These are phyloP conservation scores for Stegodyphus mimosarum DNA, from an alignment of 1,140 invertebrate genomes.

Conservation along the genomic window DNA sequence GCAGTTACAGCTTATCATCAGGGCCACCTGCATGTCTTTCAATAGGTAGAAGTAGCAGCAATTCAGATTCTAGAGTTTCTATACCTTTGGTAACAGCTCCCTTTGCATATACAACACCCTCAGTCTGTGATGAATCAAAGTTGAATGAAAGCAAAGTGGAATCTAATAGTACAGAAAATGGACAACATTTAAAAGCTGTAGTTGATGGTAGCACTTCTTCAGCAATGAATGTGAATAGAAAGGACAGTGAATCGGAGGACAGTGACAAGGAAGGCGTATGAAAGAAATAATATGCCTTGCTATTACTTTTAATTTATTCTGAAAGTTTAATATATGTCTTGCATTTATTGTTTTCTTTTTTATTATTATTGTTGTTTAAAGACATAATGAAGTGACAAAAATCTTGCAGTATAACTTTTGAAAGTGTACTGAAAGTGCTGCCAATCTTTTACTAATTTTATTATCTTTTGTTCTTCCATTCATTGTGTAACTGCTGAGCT, in stretches of 20 bases:
- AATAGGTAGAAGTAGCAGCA: conserved; percentile 18
- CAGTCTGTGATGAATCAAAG: too few relatives aligned
- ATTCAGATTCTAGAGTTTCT: conserved; percentile 27
- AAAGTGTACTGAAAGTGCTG: too few relatives aligned
- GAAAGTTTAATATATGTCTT: too few relatives aligned
- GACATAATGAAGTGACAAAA: too few relatives aligned
- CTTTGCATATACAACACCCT: conserved; percentile 12
- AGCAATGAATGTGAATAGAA: neutral
- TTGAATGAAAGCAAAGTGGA: neutral
- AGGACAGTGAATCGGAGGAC: conserved; percentile 33
- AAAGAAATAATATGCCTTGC: neutral
- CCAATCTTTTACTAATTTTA: too few relatives aligned
- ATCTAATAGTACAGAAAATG: neutral
- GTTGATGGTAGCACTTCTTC: neutral
- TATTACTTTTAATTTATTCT: too few relatives aligned
- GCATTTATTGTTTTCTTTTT: too few relatives aligned
- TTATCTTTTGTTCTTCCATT: too few relatives aligned
- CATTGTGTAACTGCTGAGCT: too few relatives aligned
- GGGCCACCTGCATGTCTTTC: conserved; percentile 33
- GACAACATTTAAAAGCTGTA: neutral
- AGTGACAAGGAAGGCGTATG: conserved; percentile 11
- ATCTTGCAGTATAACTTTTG: too few relatives aligned
- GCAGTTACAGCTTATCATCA: conserved; percentile 6
- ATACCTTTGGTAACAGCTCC: conserved; percentile 50
- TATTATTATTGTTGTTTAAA: too few relatives aligned